Evolutionary conservation across 2,888 invertebrate genomes (phyloP).

Genomic region (Tenodera sinensis): DNA sequence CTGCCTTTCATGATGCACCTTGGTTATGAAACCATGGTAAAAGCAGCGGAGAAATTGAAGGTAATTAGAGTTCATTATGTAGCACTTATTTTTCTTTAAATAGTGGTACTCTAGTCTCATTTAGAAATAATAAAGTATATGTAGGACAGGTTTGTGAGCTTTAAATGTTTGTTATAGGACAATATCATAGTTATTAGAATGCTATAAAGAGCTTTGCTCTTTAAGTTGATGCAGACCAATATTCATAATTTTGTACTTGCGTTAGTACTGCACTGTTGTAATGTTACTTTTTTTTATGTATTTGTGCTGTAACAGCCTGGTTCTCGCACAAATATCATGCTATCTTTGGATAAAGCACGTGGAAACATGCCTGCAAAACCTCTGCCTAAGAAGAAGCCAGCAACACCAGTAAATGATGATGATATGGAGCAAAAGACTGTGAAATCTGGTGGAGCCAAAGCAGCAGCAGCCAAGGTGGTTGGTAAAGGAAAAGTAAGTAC

Average conservation of each 20-base stretch:
- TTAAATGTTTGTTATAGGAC: no score
- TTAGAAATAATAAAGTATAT: no score
- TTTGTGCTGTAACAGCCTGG: constrained; percentile 53
- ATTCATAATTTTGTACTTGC: no score
- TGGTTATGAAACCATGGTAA: constrained; percentile 75
- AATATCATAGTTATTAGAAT: no score
- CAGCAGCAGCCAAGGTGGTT: constrained; percentile 41
- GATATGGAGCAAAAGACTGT: constrained; percentile 48
- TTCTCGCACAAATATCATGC: constrained; percentile 71
- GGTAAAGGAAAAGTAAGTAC: constrained; percentile 54
- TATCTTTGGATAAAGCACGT: constrained; percentile 78
- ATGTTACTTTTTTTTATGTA: background rate
- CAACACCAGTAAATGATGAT: constrained; percentile 47
- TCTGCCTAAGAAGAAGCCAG: constrained; percentile 57
- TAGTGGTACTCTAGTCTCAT: no score
- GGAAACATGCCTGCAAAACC: constrained; percentile 82
- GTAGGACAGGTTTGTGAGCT: no score
- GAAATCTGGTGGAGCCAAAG: constrained; percentile 52
- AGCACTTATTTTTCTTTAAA: background rate
- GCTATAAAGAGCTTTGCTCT: no score
- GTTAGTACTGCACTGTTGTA: no score
- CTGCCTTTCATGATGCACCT: constrained; percentile 90
- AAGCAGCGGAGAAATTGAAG: constrained; percentile 75
- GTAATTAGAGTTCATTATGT: constrained; percentile 43
- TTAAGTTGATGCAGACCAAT: no score